Percentiles rank a stretch among this genome's conserved stretches.
These are phyloP conservation scores for Enteromius thamalakanensis DNA, from an alignment of 2,797 vertebrate species.

Conservation along the genomic window DNA sequence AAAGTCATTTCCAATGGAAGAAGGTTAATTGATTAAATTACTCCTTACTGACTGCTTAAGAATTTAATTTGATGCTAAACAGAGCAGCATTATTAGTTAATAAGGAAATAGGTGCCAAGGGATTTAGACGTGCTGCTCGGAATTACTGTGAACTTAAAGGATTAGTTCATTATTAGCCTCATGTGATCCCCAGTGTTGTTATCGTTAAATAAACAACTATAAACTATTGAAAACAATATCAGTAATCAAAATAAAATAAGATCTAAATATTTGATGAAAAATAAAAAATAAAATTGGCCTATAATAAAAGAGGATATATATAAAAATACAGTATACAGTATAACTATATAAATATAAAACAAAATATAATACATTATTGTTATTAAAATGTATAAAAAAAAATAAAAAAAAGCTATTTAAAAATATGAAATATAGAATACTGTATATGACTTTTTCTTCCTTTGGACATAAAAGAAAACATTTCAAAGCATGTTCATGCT, in stretches of 20 bases:
- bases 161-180: conserved; percentile 20
- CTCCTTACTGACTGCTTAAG: conserved; percentile 71
- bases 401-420: too few relatives aligned
- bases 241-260: background rate
- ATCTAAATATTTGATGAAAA: background rate
- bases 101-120: conserved; percentile 61
- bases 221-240: background rate
- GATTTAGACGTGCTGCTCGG: conserved; percentile 53
- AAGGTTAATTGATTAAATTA: conserved; percentile 78
- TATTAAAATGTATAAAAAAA: too few relatives aligned
- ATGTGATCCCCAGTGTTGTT: background rate
- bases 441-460: background rate
- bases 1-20: conserved; percentile 68
- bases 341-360: too few relatives aligned
- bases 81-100: conserved; percentile 64
- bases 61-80: conserved; percentile 70
- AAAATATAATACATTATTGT: too few relatives aligned
- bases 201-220: background rate
- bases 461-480: background rate
- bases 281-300: background rate
- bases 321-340: too few relatives aligned
- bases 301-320: background rate
- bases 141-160: conserved; percentile 45
- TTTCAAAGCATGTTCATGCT: background rate
- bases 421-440: background rate